A percentile compares a stretch with the other conserved stretches of the same genome.
Conservation (phyloP, 2,888 invertebrate species). For the Drosophila melanocephala region DNA sequence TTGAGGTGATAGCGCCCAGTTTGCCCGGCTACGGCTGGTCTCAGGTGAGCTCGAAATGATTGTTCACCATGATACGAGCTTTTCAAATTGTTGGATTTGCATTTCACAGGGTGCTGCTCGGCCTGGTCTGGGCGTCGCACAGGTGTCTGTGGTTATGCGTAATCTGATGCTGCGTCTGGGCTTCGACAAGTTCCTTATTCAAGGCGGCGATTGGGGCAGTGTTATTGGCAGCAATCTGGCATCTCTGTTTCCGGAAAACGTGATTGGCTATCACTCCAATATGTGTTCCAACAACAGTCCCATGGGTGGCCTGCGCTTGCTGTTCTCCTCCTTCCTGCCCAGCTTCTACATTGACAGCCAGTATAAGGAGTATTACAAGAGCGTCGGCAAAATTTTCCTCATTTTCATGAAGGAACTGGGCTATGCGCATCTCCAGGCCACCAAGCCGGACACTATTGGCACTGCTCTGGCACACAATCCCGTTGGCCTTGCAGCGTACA, state of each 20-base stretch:
- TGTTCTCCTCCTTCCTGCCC: conserved; percentile 87
- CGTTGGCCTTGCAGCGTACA: conserved; percentile 94
- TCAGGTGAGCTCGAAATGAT: conserved; percentile 84
- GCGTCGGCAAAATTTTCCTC: conserved; percentile 74
- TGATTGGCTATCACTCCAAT: conserved; percentile 88
- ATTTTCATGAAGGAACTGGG: conserved; percentile 86
- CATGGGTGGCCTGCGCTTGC: conserved; percentile 79
- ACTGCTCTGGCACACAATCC: conserved; percentile 86
- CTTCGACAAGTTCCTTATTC: conserved; percentile 88
- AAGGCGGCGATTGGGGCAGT: conserved; percentile 95
- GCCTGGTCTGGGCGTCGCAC: conserved; percentile 83
- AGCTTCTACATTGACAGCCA: conserved; percentile 87
- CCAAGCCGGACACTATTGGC: conserved; percentile 95
- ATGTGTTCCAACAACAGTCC: conserved; percentile 86
- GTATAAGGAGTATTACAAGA: conserved; percentile 86
- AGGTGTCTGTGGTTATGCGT: conserved; percentile 87
- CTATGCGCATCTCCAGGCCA: conserved; percentile 92
- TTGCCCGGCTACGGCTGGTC: conserved; percentile 91
- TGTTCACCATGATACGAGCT: neutral
- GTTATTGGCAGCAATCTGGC: conserved; percentile 88
- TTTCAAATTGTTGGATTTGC: neutral
- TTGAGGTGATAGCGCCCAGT: conserved; percentile 90
- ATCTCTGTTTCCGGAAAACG: conserved; percentile 88
- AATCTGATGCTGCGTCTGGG: conserved; percentile 90
- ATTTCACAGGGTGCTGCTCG: conserved; percentile 74